A percentile compares a stretch with the other conserved stretches of the same genome.
These are phyloP conservation scores for Dryoscopus gambensis DNA, from an alignment of 2,113 vertebrate genomes.

Conservation along the genomic window DNA sequence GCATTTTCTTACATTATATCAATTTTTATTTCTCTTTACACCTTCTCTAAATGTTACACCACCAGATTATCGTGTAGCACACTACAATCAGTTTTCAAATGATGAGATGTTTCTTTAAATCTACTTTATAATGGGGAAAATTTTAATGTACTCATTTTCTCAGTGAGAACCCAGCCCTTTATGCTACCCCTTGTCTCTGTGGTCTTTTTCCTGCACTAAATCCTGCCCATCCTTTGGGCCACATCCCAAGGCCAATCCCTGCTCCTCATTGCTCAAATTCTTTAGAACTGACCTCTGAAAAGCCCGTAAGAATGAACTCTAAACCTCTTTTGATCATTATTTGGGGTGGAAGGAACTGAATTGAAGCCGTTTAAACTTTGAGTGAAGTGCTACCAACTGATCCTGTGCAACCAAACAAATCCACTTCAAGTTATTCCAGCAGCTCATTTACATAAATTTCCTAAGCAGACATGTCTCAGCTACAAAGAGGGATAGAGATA, in stretches of 20 bases:
- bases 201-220: not conserved
- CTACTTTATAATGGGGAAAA: not conserved
- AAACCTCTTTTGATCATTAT: not conserved
- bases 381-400: not conserved
- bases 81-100: not conserved
- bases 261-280: not conserved
- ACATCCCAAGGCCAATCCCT: not conserved
- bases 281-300: not conserved
- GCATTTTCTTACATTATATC: not conserved
- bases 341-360: not conserved
- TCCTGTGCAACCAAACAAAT: not conserved
- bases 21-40: not conserved
- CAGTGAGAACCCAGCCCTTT: not conserved
- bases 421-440: not conserved
- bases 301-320: not conserved
- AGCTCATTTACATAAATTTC: not conserved
- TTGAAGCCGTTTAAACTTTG: not conserved
- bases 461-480: not conserved
- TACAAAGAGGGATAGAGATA: not conserved
- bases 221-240: not conserved
- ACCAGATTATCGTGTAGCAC: rapidly evolving
- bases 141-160: not conserved
- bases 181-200: not conserved
- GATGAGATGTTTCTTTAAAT: not conserved
- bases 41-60: not conserved